Evolutionary conservation across 2,797 vertebrate genomes (phyloP), one percentile per base, ranked within the genome.

Genomic region (Eulemur albifrons): DNA sequence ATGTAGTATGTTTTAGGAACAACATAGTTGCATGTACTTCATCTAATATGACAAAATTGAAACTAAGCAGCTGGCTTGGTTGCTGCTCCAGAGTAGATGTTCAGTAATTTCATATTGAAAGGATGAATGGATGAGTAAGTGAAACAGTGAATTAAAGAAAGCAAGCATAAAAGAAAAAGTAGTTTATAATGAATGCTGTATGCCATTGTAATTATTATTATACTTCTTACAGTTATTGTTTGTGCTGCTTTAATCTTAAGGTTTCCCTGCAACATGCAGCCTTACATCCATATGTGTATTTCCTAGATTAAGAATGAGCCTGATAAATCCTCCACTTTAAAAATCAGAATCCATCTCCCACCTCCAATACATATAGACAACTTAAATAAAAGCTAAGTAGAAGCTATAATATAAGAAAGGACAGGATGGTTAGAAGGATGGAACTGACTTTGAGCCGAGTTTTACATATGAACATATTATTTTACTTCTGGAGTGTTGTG

Each of bases 191-290:
- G n/a, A 81, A 65, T 38, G 18, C 4, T 61, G 20, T 80, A 18
- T 25, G 17, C 59, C 13, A 52, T n/a, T 86, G 20, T 50, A 82
- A 80, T 25, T 93, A 43, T 95, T 98, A 87, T 85, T 23, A 0
- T 67, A 69, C 65, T 90, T 84, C 43, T 97, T 77, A 61, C 23
- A 6, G 38, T 79, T 88, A 59, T 52, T 84, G 7, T 77, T 82
- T 76, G 67, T 93, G 50, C 88, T 98, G 70, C 50, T 86, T 97
- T 97, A 94, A 89, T 73, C 97, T 97, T 93, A 48, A 83, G 2
- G 20, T 9, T 30, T 89, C 96, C 94, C 92, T 96, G 67, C 87
- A 73, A 94, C 63, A 63, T 1, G 63, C 52, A 83, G 32, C 0
- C 7, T 91, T 86, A 15, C 0, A 6, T 75, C 5, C 23, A 4